Base-by-base conservation (phyloP, 2,888 invertebrate species). In the Aspidiotus destructor region DNA sequence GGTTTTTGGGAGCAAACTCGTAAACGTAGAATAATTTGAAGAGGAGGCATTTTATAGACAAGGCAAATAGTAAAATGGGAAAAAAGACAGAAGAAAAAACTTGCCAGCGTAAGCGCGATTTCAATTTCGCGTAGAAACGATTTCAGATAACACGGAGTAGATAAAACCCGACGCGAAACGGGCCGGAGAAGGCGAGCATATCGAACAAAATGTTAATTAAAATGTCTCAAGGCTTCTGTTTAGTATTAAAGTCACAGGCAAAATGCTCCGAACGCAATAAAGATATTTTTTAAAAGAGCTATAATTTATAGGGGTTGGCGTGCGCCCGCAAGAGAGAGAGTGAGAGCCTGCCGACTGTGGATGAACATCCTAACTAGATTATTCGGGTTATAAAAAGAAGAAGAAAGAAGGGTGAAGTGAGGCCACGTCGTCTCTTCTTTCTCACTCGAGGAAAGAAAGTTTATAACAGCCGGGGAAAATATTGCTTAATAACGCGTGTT, bases 401-500 rank as follows among this genome's bases (percentile, higher is more conserved):
- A 58, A 44, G 67, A 44, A 67, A 44, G 48, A 52, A 11, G 7
- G 55, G 9, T 2, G n/a, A 52, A 52, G 17, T 8, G 55, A 8
- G 55, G 55, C 55, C 64, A 28, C 28, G 28, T 28, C 1, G 28
- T 28, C 28, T 28, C 28, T 28, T 28, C 28, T 28, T 28, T 28
- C 28, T 28, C 28, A 28, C 28, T 28, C 64, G 55, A 57, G 57
- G 16, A 67, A 67, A 60, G 57, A 67, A 67, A 67, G 58, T 67
- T 67, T 67, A 67, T 67, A 67, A 67, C 67, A 67, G 57, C 44
- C 67, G 57, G 67, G 67, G 67, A 67, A 67, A 67, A 67, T 67
- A 67, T 67, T 67, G 67, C 67, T 67, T 67, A 67, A 67, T 67
- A 67, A 67, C 67, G 67, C 67, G 67, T 67, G 67, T 67, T 60